These are phyloP conservation scores for Cuculus canorus DNA, from an alignment of 2,797 vertebrate genomes.

Conservation along the genomic window DNA sequence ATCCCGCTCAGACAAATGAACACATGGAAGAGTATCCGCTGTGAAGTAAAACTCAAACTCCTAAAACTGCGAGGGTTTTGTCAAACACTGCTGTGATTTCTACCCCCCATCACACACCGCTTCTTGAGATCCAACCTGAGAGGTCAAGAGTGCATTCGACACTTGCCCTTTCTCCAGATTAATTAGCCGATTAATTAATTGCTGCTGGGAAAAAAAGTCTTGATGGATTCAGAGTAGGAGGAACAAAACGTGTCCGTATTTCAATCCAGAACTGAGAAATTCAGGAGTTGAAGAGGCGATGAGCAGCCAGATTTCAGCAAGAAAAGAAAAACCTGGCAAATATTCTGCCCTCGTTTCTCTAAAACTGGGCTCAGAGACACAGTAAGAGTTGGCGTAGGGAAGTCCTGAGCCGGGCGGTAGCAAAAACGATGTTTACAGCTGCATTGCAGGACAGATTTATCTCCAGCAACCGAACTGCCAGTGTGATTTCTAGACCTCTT, in stretches of 20 bases:
- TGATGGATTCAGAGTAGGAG: neutral
- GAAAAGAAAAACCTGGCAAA: neutral
- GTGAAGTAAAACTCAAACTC: neutral
- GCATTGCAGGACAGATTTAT: neutral
- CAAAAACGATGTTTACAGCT: neutral
- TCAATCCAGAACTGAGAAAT: neutral
- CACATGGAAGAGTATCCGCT: neutral
- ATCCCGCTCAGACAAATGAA: neutral
- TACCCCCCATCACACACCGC: neutral
- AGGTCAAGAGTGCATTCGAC: neutral
- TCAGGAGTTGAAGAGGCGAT: neutral
- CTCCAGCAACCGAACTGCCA: neutral
- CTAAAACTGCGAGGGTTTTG: neutral
- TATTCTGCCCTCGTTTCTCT: neutral
- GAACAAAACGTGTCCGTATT: neutral
- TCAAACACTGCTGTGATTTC: neutral
- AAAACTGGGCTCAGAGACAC: neutral
- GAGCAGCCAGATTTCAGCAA: neutral
- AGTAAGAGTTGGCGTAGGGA: neutral
- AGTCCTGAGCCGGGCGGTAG: neutral
- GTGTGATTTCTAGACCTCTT: neutral
- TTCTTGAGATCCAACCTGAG: neutral
- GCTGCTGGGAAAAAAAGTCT: neutral
- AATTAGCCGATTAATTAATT: neutral
- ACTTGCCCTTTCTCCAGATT: neutral